A percentile compares a stretch with the other conserved stretches of the same genome.
Evolutionary conservation across 2,113 vertebrate species (phyloP).

Genomic region (Plectropomus leopardus): DNA sequence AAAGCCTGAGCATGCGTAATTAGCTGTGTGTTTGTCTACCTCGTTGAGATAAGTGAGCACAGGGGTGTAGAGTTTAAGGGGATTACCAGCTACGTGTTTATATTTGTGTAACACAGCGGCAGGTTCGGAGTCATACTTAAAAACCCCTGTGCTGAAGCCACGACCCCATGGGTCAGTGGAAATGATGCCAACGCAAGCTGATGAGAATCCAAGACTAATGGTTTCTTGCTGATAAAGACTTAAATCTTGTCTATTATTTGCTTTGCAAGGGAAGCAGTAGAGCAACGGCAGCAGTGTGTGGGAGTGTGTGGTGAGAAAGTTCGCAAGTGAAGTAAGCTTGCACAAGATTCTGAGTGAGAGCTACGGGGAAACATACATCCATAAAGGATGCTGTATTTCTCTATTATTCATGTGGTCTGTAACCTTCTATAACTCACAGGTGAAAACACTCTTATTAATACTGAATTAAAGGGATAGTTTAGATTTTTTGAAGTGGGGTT

Average conservation of each 20-base stretch:
- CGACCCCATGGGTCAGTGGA: constrained; percentile 32
- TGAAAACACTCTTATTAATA: background rate
- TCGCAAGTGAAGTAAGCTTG: constrained; percentile 52
- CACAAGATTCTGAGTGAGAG: constrained; percentile 41
- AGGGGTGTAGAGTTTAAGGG: constrained; percentile 63
- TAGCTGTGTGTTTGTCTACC: constrained; percentile 78
- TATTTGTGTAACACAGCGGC: constrained; percentile 63
- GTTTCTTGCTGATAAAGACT: constrained; percentile 47
- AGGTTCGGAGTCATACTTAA: constrained; percentile 35
- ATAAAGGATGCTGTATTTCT: background rate
- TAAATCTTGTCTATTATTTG: constrained; percentile 34
- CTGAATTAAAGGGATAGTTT: no score
- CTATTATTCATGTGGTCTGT: constrained; percentile 6
- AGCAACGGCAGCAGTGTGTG: constrained; percentile 52
- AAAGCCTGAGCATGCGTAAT: constrained; percentile 74
- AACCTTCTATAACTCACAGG: background rate
- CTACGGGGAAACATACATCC: constrained; percentile 23
- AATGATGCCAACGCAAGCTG: constrained; percentile 53
- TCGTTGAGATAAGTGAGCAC: constrained; percentile 67
- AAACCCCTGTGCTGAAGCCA: constrained; percentile 13
- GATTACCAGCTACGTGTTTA: constrained; percentile 70
- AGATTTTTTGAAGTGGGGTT: no score
- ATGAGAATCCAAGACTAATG: constrained; percentile 49
- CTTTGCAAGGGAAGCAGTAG: constrained; percentile 32
- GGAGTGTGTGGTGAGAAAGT: constrained; percentile 64